These are phyloP conservation scores for Notocelia uddmanniana DNA, from an alignment of 2,888 invertebrate genomes.

Conservation along the genomic window DNA sequence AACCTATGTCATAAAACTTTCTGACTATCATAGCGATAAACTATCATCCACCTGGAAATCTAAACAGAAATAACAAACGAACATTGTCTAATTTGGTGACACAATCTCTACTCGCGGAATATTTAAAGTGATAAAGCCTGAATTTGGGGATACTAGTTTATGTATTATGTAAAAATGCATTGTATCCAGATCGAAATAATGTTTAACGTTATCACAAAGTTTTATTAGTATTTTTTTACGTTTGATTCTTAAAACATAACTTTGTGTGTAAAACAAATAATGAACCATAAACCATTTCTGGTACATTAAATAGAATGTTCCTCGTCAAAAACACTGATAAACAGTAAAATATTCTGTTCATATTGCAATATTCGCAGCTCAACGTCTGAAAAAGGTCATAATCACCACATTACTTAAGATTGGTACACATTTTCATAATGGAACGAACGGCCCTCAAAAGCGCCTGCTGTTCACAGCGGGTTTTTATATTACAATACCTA, in stretches of 20 bases:
- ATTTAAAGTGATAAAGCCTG: too few species aligned
- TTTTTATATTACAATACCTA: background rate
- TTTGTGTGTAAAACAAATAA: background rate
- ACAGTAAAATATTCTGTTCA: slow-evolving; percentile 17
- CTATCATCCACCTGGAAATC: too few species aligned
- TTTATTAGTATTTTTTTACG: too few species aligned
- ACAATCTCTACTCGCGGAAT: too few species aligned
- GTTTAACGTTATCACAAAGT: too few species aligned
- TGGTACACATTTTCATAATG: slow-evolving; percentile 45
- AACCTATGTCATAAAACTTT: too few species aligned
- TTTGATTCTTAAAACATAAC: background rate
- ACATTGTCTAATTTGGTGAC: too few species aligned
- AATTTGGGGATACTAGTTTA: too few species aligned
- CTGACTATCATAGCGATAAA: too few species aligned
- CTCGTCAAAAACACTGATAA: slow-evolving; percentile 14
- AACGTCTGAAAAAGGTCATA: slow-evolving; percentile 33
- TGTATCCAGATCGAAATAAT: too few species aligned
- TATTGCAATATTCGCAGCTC: slow-evolving; percentile 30
- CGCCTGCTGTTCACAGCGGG: slow-evolving; percentile 34
- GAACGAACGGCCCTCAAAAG: slow-evolving; percentile 31
- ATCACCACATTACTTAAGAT: slow-evolving; percentile 45
- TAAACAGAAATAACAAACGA: too few species aligned
- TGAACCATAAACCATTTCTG: background rate
- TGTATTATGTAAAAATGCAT: too few species aligned
- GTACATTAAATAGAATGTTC: background rate